Base-by-base conservation (phyloP, 2,888 invertebrate species). In the Cephus sareptanus region DNA sequence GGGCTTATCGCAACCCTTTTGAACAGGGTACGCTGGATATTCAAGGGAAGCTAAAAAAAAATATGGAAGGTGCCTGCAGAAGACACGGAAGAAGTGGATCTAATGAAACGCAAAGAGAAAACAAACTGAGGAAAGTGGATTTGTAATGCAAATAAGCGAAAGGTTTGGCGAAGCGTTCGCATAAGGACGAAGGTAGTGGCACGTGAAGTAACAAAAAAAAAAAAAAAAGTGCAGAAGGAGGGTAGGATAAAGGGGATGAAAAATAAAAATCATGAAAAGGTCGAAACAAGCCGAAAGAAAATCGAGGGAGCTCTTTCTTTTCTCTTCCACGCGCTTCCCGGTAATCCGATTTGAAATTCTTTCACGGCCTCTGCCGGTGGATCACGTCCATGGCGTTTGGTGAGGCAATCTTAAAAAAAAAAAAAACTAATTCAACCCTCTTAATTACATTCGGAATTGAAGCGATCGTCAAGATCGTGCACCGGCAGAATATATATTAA, bases 341-440 rank as follows among this genome's bases (percentile, higher is more conserved):
- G 75, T 83, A 86, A 87, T 84, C 86, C 84, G 84, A 88, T 88
- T 89, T 86, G 81, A 85, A 88, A 89, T 89, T 89, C 87, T 82
- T 76, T 79, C 77, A 74, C 31, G 69, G 74, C 70, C 34, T 79
- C 74, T 31, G 34, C 69, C 68, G 23, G 34, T 74, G 76, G 81
- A 82, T 83, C 85, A 84, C 85, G 85, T 85, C 75, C 80, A 35
- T 75, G 78, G 78, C 79, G 79, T 80, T 79, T 79, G 71, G 77
- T 56, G 23, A 56, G 76, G 40, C 56, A 77, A 76, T 34, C 73
- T 74, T 40, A 75, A 78, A 56, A 56, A 40, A 34, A 70, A 77
- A 79, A 83, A 83, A 85, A 85, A 82, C 82, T 83, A 83, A 85
- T 84, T 84, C 77, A 76, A 79, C 75, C 68, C 74, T 82, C 80